phyloP scores from a whole-genome alignment of 2,888 invertebrate genomes.

The Drosophila helvetica region DNA sequence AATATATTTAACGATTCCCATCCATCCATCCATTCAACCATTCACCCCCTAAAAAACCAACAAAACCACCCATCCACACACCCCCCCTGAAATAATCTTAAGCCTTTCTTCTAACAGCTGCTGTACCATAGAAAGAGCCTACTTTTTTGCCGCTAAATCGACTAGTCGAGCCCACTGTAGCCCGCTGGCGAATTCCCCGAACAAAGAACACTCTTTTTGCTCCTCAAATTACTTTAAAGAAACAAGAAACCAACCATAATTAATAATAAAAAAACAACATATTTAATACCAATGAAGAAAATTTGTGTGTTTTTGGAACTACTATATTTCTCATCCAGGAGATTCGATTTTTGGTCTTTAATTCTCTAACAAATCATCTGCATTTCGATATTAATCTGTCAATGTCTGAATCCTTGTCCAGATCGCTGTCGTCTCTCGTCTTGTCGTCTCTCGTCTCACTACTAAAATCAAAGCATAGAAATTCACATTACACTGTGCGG shows the following conservation, averaged over 20 bases:
- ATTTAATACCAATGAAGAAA: conserved; percentile 35
- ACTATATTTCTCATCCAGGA: conserved; percentile 15
- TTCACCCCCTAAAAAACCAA: conserved; percentile 25
- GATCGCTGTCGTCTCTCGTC: conserved; percentile 49
- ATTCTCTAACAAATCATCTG: conserved; percentile 39
- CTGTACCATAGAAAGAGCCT: conserved; percentile 59
- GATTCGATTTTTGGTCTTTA: conserved; percentile 22
- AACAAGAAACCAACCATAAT: conserved; percentile 4
- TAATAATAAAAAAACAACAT: conserved; percentile 23
- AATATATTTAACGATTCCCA: conserved; percentile 59
- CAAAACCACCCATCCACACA: conserved; percentile 13
- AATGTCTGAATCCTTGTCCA: conserved; percentile 45
- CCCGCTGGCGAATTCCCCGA: conserved; percentile 36
- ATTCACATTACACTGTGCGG: conserved; percentile 79
- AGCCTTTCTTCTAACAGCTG: conserved; percentile 72
- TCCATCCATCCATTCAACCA: conserved; percentile 16
- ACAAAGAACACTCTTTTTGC: conserved; percentile 26
- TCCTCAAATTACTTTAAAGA: conserved; percentile 26
- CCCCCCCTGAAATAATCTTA: conserved; percentile 49
- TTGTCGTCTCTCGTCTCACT: conserved; percentile 57
- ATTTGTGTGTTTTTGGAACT: conserved; percentile 38
- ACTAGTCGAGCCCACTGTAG: conserved; percentile 42
- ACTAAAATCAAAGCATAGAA: conserved; percentile 72
- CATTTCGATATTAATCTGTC: conserved; percentile 38
- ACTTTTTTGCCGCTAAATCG: conserved; percentile 44